Base-by-base conservation (phyloP, 64 coral and sea anemone species). In the Pachyseris speciosa region DNA sequence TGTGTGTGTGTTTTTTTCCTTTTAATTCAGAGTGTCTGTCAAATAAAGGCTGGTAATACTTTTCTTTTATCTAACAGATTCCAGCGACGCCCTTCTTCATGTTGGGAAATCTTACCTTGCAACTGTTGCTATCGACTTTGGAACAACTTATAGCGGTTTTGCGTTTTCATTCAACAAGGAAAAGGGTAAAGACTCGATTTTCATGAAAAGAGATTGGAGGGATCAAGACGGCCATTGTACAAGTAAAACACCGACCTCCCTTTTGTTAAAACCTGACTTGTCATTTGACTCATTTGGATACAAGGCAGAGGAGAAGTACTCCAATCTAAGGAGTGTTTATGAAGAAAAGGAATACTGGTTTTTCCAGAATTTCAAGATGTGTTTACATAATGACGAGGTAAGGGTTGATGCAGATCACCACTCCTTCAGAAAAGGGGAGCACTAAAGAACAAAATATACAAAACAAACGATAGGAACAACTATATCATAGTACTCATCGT, bases 221-320 rank as follows among this genome's bases (percentile, higher is more conserved):
- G 72, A 86, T 53, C 65, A 86, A 52, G 65, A 48, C 1, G 84
- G 84, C 1, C 69, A 70, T 52, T 33, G 84, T 47, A 86, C 84
- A 26, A n/a, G 65, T 13, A 87, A 87, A 47, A 73, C 67, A 22
- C 67, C 67, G 1, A 87, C 84, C 10, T 87, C 66, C 37, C 84
- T 87, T 24, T 16, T 87, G 26, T 20, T 87, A 16, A 87, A 87
- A 3, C 67, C 47, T 25, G 45, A 87, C 42, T 32, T 28, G 8
- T 34, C 47, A 7, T 87, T 87, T 33, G 44, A 87, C 61, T 87
- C 84, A 11, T 87, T 87, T 87, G 84, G 84, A 12, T 87, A 87
- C 7, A 53, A 87, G 24, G 84, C 84, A 7, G 37, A 26, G 5
- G 84, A 87, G 32, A 87, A 87, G 31, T 87, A 87, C 42, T 39